These are phyloP conservation scores for Nycteola revayana DNA, from an alignment of 2,888 invertebrate genomes.

Conservation along the genomic window DNA sequence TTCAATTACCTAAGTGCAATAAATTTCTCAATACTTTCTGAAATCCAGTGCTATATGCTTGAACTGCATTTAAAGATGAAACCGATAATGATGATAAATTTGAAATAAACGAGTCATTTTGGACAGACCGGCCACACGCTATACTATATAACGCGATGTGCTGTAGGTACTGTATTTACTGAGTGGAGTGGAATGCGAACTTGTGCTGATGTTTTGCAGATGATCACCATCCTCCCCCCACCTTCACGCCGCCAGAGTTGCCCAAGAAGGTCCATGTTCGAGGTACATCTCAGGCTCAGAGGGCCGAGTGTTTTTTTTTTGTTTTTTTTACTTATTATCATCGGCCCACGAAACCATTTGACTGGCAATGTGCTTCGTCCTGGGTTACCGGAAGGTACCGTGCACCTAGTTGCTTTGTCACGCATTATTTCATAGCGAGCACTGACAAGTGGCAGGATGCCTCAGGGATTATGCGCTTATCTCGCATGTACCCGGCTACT, in stretches of 20 bases:
- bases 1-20: not conserved
- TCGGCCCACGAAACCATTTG: constrained; percentile 69
- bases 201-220: constrained; percentile 93
- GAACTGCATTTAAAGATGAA: constrained; percentile 26
- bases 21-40: constrained; percentile 12
- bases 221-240: constrained; percentile 98
- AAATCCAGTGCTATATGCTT: constrained; percentile 26
- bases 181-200: constrained; percentile 83
- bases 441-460: constrained; percentile 50
- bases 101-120: constrained; percentile 31
- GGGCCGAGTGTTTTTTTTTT: constrained; percentile 70
- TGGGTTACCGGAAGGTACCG: constrained; percentile 60
- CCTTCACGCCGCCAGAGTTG: constrained; percentile 99
- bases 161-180: constrained; percentile 66
- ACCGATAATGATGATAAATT: constrained; percentile 27
- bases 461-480: constrained; percentile 52
- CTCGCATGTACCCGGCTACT: constrained; percentile 68
- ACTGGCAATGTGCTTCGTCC: constrained; percentile 72
- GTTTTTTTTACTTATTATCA: constrained; percentile 60
- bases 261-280: constrained; percentile 99
- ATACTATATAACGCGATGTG: constrained; percentile 61
- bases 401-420: constrained; percentile 79
- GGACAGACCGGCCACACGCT: constrained; percentile 52
- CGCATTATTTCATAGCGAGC: constrained; percentile 75
- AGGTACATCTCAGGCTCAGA: constrained; percentile 86